phyloP scores from a whole-genome alignment of 2,888 invertebrate species.

The Scaptodrosophila latifasciaeformis region DNA sequence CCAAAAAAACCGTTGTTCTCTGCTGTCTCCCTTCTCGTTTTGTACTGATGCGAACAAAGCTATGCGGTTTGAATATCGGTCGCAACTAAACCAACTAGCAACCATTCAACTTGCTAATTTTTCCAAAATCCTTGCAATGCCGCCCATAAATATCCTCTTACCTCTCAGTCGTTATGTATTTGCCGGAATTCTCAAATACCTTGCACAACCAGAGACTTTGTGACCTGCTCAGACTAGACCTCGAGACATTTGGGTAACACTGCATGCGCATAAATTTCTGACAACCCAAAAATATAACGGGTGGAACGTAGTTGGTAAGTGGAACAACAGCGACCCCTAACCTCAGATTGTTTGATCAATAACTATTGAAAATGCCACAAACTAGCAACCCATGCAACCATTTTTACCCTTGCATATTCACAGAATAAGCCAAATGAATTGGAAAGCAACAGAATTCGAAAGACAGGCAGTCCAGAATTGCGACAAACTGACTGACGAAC shows the following conservation, averaged over 20 bases:
- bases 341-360: slow-evolving; percentile 69
- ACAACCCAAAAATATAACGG: not conserved
- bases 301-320: slow-evolving; percentile 18
- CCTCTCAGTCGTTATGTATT: too few species aligned
- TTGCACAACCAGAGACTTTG: too few species aligned
- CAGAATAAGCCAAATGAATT: slow-evolving; percentile 31
- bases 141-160: slow-evolving; percentile 30
- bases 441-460: slow-evolving; percentile 28
- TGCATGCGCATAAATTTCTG: slow-evolving; percentile 3
- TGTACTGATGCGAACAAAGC: slow-evolving; percentile 40
- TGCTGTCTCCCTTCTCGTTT: slow-evolving; percentile 56
- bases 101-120: slow-evolving; percentile 20
- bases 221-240: too few species aligned
- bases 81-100: not conserved
- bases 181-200: too few species aligned
- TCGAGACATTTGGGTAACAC: slow-evolving; percentile 9
- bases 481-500: not conserved
- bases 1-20: slow-evolving; percentile 72
- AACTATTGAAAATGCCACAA: slow-evolving; percentile 26
- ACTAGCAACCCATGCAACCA: slow-evolving; percentile 36
- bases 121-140: slow-evolving; percentile 32
- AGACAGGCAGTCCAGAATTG: not conserved
- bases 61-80: not conserved
- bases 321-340: slow-evolving; percentile 30
- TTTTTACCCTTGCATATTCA: slow-evolving; percentile 32